phyloP scores from a whole-genome alignment of 2,888 invertebrate genomes.

The Euplexia lucipara region DNA sequence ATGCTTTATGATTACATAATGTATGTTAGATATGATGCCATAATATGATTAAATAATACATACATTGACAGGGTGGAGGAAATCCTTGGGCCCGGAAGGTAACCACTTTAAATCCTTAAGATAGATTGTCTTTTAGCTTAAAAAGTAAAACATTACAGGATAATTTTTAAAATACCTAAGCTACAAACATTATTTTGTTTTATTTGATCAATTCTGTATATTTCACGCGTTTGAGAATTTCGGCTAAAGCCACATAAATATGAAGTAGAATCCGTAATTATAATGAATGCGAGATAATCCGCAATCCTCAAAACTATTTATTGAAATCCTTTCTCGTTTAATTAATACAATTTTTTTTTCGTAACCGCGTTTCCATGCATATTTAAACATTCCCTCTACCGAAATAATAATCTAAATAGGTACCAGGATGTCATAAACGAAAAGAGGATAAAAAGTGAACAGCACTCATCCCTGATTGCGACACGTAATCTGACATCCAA shows the following conservation, averaged over 20 bases:
- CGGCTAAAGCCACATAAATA: neutral
- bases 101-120: no score
- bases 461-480: constrained; percentile 53
- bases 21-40: no score
- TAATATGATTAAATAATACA: no score
- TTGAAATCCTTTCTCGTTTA: constrained; percentile 1
- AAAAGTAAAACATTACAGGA: no score
- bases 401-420: constrained; percentile 10
- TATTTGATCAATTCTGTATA: neutral
- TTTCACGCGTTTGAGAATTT: neutral
- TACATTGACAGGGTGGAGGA: no score
- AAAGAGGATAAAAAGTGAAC: constrained; percentile 30
- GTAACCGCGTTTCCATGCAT: neutral
- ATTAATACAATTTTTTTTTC: constrained; percentile 5
- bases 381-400: constrained; percentile 1
- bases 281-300: neutral
- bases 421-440: constrained; percentile 29
- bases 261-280: neutral
- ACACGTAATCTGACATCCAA: constrained; percentile 53
- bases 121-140: no score
- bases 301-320: constrained; percentile 7
- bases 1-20: no score
- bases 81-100: no score
- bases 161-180: neutral
- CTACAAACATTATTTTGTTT: neutral